phyloP scores from a whole-genome alignment of 2,888 invertebrate species.

The Amiota mariae region DNA sequence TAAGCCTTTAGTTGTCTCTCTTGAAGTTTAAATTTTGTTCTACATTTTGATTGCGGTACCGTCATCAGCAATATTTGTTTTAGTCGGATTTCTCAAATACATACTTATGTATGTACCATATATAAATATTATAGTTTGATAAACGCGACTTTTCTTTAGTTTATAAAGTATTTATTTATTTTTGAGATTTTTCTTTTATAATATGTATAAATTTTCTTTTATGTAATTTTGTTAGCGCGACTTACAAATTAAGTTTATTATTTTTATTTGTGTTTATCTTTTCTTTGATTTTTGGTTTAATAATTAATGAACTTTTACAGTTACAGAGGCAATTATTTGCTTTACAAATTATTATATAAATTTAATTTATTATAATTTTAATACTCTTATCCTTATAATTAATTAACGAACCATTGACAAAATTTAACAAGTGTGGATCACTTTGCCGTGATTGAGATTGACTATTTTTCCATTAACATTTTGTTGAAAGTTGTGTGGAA shows the following conservation, averaged over 20 bases:
- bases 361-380: background rate
- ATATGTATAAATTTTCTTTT: background rate
- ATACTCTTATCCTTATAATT: slow-evolving; percentile 13
- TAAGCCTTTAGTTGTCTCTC: slow-evolving; percentile 24
- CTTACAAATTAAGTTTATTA: background rate
- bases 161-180: background rate
- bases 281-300: background rate
- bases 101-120: too few species aligned
- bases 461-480: slow-evolving; percentile 9
- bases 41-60: slow-evolving; percentile 12
- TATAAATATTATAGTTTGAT: background rate
- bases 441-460: slow-evolving; percentile 24
- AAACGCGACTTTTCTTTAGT: background rate
- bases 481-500: background rate
- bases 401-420: slow-evolving; percentile 26
- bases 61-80: slow-evolving; percentile 2
- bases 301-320: background rate
- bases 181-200: background rate
- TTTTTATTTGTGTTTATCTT: background rate
- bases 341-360: background rate
- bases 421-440: slow-evolving; percentile 22
- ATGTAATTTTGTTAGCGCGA: background rate
- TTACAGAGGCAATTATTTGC: background rate
- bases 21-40: background rate
- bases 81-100: background rate